Conservation (phyloP, 2,797 vertebrate species). For the Artibeus lituratus region DNA sequence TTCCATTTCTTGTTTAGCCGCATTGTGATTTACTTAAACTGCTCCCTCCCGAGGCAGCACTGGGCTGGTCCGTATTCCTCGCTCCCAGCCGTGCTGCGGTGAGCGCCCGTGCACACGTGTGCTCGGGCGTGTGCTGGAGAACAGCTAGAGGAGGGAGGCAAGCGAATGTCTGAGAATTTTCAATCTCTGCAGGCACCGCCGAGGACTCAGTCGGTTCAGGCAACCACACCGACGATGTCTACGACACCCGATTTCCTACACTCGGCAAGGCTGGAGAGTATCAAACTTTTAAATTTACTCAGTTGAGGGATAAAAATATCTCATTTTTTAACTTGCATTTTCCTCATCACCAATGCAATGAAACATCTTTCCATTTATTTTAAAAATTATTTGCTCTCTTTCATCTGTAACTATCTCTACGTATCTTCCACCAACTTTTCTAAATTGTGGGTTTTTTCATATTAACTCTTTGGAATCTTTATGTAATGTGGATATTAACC, state of each 20-base stretch:
- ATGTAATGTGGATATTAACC: background rate
- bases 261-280: background rate
- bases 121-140: background rate
- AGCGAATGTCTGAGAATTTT: background rate
- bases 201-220: background rate
- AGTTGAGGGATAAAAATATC: background rate
- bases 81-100: background rate
- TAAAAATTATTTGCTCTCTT: background rate
- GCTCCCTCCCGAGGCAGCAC: background rate
- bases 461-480: background rate
- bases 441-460: background rate
- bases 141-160: background rate
- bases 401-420: background rate
- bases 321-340: background rate
- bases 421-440: background rate
- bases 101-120: background rate
- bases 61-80: background rate
- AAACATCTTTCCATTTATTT: background rate
- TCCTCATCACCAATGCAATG: background rate
- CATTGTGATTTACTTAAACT: background rate
- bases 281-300: background rate
- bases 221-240: background rate
- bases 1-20: background rate
- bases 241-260: background rate
- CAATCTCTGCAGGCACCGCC: background rate